A percentile compares a stretch with the other conserved stretches of the same genome.
phyloP scores from a whole-genome alignment of 2,888 invertebrate species.

The Platerodrilus igneus region DNA sequence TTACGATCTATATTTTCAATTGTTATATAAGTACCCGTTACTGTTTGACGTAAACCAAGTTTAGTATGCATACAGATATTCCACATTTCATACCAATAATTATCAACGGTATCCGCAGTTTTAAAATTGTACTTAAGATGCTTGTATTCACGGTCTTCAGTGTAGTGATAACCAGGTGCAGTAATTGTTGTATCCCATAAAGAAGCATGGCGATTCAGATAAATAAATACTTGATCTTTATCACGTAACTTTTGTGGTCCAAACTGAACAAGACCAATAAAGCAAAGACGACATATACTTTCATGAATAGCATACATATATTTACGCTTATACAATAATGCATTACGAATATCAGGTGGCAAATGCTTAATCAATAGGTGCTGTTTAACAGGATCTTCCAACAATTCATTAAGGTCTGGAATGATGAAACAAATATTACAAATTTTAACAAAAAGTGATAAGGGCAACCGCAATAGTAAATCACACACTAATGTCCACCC shows the following conservation, averaged over 20 bases:
- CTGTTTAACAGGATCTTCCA: constrained; percentile 63
- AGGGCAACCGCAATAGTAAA: constrained; percentile 62
- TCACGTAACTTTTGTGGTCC: constrained; percentile 61
- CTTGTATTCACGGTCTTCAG: constrained; percentile 57
- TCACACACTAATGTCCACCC: constrained; percentile 72
- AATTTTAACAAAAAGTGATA: constrained; percentile 65
- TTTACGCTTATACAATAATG: constrained; percentile 53
- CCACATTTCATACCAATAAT: constrained; percentile 67
- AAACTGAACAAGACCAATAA: constrained; percentile 65
- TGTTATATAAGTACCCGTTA: constrained; percentile 44
- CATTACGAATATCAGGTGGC: constrained; percentile 52
- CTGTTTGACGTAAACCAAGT: constrained; percentile 48
- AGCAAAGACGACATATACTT: constrained; percentile 56
- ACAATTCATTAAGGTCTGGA: constrained; percentile 54
- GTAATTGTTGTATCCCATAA: constrained; percentile 64
- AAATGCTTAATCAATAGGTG: constrained; percentile 60
- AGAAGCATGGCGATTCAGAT: constrained; percentile 58
- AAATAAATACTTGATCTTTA: constrained; percentile 67
- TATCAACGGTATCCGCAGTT: constrained; percentile 52
- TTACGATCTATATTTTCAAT: constrained; percentile 51
- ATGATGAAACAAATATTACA: constrained; percentile 56
- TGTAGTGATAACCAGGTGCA: constrained; percentile 56
- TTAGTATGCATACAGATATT: constrained; percentile 63
- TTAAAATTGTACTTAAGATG: constrained; percentile 54
- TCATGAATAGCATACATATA: constrained; percentile 58